Percentiles rank a stretch among this genome's conserved stretches.
Conservation (phyloP, 2,113 vertebrate species). For the Myiozetetes cayanensis region DNA sequence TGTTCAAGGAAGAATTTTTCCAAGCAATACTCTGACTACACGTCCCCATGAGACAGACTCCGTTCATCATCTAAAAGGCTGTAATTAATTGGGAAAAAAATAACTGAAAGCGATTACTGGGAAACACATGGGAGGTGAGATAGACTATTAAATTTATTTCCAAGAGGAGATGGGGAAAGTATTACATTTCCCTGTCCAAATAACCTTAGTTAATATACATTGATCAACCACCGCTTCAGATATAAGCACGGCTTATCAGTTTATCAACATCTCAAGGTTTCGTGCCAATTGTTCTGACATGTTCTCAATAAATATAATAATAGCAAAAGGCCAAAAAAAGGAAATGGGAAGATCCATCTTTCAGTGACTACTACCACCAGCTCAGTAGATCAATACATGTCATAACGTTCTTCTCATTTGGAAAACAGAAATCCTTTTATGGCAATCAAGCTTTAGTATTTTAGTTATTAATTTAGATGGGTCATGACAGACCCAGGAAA, state of each 20-base stretch:
- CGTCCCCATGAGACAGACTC: not conserved
- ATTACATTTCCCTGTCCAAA: slow-evolving; percentile 41
- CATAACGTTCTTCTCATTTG: slow-evolving; percentile 8
- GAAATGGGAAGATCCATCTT: slow-evolving; percentile 46
- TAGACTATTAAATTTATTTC: slow-evolving; percentile 16
- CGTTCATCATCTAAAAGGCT: slow-evolving; percentile 47
- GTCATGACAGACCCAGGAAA: not conserved
- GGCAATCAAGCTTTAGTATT: slow-evolving; percentile 33
- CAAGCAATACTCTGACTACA: not conserved
- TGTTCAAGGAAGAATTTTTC: not conserved
- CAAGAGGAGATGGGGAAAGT: not conserved
- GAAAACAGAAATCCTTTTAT: slow-evolving; percentile 43
- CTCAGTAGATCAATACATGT: slow-evolving; percentile 49
- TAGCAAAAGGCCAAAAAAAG: slow-evolving; percentile 17
- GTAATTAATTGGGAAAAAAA: slow-evolving; percentile 59
- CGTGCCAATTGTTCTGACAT: slow-evolving; percentile 13
- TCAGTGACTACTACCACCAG: not conserved
- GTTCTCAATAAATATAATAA: slow-evolving; percentile 53
- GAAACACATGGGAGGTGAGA: slow-evolving; percentile 36
- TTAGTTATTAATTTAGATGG: slow-evolving; percentile 55
- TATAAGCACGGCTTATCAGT: not conserved
- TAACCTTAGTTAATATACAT: slow-evolving; percentile 46
- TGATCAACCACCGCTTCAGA: slow-evolving; percentile 9
- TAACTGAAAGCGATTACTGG: slow-evolving; percentile 8
- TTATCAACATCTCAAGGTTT: slow-evolving; percentile 48